A percentile compares a stretch with the other conserved stretches of the same genome.
phyloP scores from a whole-genome alignment of 2,888 invertebrate genomes.

The Tethea ocularis region DNA sequence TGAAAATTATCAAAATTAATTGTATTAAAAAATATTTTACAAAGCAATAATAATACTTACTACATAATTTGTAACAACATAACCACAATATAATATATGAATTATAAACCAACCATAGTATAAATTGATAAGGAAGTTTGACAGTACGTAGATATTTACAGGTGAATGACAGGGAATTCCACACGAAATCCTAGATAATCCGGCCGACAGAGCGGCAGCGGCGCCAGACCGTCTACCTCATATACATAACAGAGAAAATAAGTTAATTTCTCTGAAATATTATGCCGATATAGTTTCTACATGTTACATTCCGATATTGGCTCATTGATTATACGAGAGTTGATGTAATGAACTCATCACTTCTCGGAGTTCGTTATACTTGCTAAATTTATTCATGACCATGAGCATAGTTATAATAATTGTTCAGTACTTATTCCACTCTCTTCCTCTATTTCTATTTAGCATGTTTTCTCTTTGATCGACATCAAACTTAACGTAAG shows the following conservation, averaged over 20 bases:
- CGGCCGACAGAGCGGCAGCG: constrained; percentile 47
- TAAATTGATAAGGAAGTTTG: constrained; percentile 39
- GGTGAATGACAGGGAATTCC: constrained; percentile 17
- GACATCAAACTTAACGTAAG: neutral
- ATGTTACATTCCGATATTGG: constrained; percentile 40
- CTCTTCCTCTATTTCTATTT: neutral
- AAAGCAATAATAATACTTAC: too few species aligned
- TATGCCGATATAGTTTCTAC: constrained; percentile 42
- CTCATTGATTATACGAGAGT: constrained; percentile 30
- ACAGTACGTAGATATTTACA: constrained; percentile 36
- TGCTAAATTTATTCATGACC: neutral
- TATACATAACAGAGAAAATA: constrained; percentile 62
- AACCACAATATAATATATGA: neutral
- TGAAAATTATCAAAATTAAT: too few species aligned
- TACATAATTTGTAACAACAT: neutral
- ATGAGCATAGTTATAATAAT: neutral
- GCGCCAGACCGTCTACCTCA: constrained; percentile 63
- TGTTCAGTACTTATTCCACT: neutral
- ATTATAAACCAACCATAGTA: constrained; percentile 28
- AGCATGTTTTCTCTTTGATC: neutral
- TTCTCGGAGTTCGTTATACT: neutral
- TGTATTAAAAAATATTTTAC: too few species aligned
- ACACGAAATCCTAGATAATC: constrained; percentile 44
- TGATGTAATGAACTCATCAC: constrained; percentile 18
- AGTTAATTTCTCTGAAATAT: constrained; percentile 70